Percentiles rank a stretch among this genome's conserved stretches.
Evolutionary conservation across 2,797 vertebrate genomes (phyloP).

Genomic region (Sebastes ruberrimus): DNA sequence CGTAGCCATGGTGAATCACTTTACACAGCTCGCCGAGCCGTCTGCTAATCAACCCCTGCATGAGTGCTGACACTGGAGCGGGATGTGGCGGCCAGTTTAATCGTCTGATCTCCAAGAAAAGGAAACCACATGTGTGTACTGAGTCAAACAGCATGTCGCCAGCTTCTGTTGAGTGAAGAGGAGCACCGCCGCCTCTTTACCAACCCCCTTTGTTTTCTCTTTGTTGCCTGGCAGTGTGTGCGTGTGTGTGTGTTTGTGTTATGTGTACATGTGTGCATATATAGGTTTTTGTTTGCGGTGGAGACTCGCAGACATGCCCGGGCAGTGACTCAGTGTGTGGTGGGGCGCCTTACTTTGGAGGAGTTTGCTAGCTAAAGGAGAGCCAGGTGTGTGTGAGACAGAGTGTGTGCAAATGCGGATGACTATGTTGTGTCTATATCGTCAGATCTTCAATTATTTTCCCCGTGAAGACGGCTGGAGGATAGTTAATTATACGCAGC

Average conservation of each 20-base stretch:
- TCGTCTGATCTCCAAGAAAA: slow-evolving; percentile 28
- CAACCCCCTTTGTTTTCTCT: slow-evolving; percentile 6
- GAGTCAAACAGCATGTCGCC: neutral
- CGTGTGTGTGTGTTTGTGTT: slow-evolving; percentile 16
- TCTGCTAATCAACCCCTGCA: neutral
- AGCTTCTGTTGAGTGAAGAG: slow-evolving; percentile 21
- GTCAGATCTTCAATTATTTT: neutral
- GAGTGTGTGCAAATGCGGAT: neutral
- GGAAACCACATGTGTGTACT: slow-evolving; percentile 40
- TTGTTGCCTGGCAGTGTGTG: slow-evolving; percentile 28
- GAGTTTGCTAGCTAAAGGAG: slow-evolving; percentile 60
- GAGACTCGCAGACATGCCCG: slow-evolving; percentile 57
- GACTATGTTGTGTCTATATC: neutral
- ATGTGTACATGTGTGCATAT: slow-evolving; percentile 3
- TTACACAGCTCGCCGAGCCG: neutral
- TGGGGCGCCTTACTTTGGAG: slow-evolving; percentile 20
- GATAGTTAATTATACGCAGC: neutral
- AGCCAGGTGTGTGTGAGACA: slow-evolving; percentile 29
- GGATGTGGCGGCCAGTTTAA: slow-evolving; percentile 26
- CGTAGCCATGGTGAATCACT: slow-evolving; percentile 21
- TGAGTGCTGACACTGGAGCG: neutral
- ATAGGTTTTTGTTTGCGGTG: slow-evolving; percentile 41
- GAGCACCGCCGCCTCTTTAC: neutral
- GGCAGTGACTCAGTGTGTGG: slow-evolving; percentile 71
- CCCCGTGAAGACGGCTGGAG: neutral